A percentile compares a stretch with the other conserved stretches of the same genome.
These are phyloP conservation scores for Melozone crissalis DNA, from an alignment of 2,113 vertebrate species.

Conservation along the genomic window DNA sequence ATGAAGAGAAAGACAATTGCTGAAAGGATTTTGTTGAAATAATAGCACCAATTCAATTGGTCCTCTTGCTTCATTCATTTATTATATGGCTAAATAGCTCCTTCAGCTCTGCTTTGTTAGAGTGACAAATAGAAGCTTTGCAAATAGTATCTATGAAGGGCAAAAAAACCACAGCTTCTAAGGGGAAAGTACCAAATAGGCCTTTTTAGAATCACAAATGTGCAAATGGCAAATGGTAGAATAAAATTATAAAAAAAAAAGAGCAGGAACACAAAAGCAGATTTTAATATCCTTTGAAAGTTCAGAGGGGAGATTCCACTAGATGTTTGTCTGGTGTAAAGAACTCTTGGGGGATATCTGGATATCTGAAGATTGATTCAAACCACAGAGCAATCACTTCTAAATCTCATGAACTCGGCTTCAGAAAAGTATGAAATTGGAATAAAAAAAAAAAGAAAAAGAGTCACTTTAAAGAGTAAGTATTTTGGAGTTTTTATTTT, in stretches of 20 bases:
- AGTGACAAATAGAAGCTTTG: slow-evolving; percentile 38
- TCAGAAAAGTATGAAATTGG: neutral
- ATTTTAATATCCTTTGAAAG: neutral
- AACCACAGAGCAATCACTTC: neutral
- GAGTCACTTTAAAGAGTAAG: neutral
- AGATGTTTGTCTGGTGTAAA: neutral
- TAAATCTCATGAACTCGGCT: neutral
- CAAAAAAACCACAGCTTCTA: neutral
- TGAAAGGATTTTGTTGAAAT: slow-evolving; percentile 44
- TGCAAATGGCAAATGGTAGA: neutral
- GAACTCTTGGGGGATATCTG: neutral
- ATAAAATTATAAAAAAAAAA: neutral
- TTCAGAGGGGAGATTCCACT: neutral
- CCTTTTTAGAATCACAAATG: neutral
- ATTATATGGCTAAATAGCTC: slow-evolving; percentile 48
- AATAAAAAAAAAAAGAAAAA: neutral
- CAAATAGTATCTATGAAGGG: neutral
- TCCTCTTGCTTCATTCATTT: slow-evolving; percentile 47
- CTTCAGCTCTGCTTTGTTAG: slow-evolving; percentile 38
- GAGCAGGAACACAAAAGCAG: neutral
- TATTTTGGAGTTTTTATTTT: neutral
- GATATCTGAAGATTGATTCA: neutral
- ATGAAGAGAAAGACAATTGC: slow-evolving; percentile 40
- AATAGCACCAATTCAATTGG: slow-evolving; percentile 31
- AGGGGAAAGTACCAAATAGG: neutral